Base-by-base conservation (phyloP, 2,888 invertebrate genomes). In the Zeuzera pyrina region DNA sequence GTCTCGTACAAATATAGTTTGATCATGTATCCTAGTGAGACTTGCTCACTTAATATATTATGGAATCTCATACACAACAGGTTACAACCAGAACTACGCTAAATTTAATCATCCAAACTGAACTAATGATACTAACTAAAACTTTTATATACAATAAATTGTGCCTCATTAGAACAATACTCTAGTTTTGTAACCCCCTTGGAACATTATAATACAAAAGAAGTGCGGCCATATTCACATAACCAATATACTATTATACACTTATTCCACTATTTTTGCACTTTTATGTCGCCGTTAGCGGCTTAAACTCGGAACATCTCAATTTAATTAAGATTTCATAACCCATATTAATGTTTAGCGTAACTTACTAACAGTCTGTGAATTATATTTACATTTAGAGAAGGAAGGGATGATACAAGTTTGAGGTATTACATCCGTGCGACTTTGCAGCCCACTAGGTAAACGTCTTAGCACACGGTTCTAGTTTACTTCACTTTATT, bases 221-320 rank as follows among this genome's bases (percentile, higher is more conserved):
- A 69, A 71, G 76, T 77, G 76, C 74, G 55, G 68, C 70, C n/a
- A 67, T 78, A 78, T 78, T 77, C 73, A 76, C 78, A 74, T 66
- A 70, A 65, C 69, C 15, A 70, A 54, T 41, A 56, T 68, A 68
- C 59, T 76, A 74, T 69, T 57, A 57, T 77, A 81, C 76, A 79
- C 74, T 79, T 76, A 76, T 53, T 55, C 52, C 48, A 56, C 74
- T 78, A 77, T 65, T 72, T 79, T 81, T 83, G 81, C 79, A 83
- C 81, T 83, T 72, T 79, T 58, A 72, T 73, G 74, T 72, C 69
- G 78, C 79, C 79, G 72, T 71, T 55, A 65, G 52, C 72, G 78
- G 77, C 78, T 78, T 79, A 79, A 81, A 81, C 79, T 74, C 76
- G 77, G 72, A 74, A 78, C 65, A 78, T 78, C 77, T 79, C 70